phyloP scores from a whole-genome alignment of 2,888 invertebrate species.

The Pachydiplax longipennis region DNA sequence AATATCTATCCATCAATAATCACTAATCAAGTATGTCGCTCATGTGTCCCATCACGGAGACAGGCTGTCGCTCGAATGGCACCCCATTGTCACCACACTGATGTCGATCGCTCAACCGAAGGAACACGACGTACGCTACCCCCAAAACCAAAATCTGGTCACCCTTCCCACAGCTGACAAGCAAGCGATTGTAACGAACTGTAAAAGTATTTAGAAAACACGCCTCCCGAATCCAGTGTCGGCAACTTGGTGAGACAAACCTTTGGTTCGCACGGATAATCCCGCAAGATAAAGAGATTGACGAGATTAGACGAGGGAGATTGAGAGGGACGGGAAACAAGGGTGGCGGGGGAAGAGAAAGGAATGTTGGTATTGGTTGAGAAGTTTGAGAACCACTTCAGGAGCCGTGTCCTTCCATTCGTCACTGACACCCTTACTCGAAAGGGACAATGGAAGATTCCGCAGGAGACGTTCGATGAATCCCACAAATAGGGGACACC shows the following conservation, averaged over 20 bases:
- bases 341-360: background rate
- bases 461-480: background rate
- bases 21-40: too few species aligned
- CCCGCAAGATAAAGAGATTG: background rate
- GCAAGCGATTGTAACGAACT: too few species aligned
- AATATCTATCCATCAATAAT: too few species aligned
- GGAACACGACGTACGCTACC: too few species aligned
- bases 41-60: too few species aligned
- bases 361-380: background rate
- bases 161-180: too few species aligned
- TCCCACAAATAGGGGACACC: background rate
- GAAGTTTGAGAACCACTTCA: constrained; percentile 10
- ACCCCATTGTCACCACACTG: too few species aligned
- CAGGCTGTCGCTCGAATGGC: too few species aligned
- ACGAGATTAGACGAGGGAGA: background rate
- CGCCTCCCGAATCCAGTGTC: too few species aligned
- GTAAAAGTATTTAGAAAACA: too few species aligned
- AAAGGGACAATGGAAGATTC: background rate
- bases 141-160: too few species aligned
- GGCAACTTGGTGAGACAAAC: background rate
- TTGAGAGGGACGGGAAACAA: background rate
- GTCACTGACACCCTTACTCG: constrained; percentile 5
- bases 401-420: background rate
- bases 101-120: too few species aligned
- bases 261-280: background rate